These are phyloP conservation scores for Xanthorhoe spadicearia DNA, from an alignment of 2,888 invertebrate genomes.

Conservation along the genomic window DNA sequence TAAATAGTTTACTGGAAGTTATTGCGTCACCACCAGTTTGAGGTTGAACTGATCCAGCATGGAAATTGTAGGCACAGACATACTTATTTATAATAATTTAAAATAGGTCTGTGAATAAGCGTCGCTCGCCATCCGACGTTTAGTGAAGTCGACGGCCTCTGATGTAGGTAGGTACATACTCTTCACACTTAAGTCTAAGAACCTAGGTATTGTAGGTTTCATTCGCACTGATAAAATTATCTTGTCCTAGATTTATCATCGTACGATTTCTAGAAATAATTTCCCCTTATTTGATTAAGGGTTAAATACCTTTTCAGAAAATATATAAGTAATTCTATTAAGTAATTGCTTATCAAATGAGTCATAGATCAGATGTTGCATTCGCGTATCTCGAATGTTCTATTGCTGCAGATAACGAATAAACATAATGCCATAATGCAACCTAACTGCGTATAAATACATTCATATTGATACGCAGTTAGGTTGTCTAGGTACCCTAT, in stretches of 20 bases:
- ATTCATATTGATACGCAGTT: too few species aligned
- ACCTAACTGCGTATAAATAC: slow-evolving; percentile 8
- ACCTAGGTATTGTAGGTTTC: slow-evolving; percentile 14
- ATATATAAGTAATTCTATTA: slow-evolving; percentile 6
- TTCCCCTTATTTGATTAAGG: too few species aligned
- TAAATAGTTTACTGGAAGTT: slow-evolving; percentile 11
- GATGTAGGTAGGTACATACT: slow-evolving; percentile 30
- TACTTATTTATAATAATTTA: slow-evolving; percentile 32
- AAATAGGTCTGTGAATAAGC: slow-evolving; percentile 40
- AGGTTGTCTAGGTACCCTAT: neutral
- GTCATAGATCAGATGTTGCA: slow-evolving; percentile 26
- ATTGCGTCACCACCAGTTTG: slow-evolving; percentile 27
- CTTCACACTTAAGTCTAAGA: slow-evolving; percentile 20
- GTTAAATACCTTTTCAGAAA: slow-evolving; percentile 17
- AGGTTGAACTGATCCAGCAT: slow-evolving; percentile 20
- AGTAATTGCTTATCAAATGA: slow-evolving; percentile 25
- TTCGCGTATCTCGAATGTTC: slow-evolving; percentile 20
- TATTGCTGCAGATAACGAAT: slow-evolving; percentile 15
- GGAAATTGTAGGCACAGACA: slow-evolving; percentile 20
- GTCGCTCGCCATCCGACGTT: slow-evolving; percentile 8
- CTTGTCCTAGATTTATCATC: slow-evolving; percentile 4
- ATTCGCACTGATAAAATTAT: slow-evolving; percentile 24
- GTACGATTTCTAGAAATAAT: slow-evolving; percentile 17
- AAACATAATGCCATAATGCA: neutral
- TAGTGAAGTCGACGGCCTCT: slow-evolving; percentile 38